Evolutionary conservation across 1,140 invertebrate genomes (phyloP), one percentile per base, ranked within the genome.

Genomic region (Harpegnathos saltator): DNA sequence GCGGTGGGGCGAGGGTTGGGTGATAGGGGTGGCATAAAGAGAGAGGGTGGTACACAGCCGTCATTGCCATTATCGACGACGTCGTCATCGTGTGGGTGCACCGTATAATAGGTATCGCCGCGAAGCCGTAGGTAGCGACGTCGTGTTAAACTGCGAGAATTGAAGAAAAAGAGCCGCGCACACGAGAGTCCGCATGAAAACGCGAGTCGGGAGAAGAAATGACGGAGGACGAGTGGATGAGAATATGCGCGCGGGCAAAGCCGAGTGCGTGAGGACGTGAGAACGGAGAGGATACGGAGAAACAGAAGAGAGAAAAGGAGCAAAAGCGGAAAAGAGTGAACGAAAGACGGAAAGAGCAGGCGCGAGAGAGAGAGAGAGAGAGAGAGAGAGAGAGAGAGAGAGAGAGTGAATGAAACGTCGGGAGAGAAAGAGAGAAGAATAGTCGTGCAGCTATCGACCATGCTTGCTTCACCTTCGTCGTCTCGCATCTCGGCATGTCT

Each of bases 61-160:
- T 80, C 82, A 84, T 85, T 80, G 87, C 84, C 82, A 77, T 44
- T 71, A 63, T 71, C 54, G 81, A 84, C 62, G 56, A 71, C 33
- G 75, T 88, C 29, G 85, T 82, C 29, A 82, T 82, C 44, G 66
- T 73, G 71, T 29, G 62, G 61, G 71, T 74, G 77, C 61, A 29
- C 22, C 38, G 56, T 63, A 66, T 80, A 56, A 85, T 77, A 81
- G 58, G 61, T 77, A 78, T 88, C 75, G 77, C 72, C 33, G 33
- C 50, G 73, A 88, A 85, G 48, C 82, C 52, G 83, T 88, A 78
- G 73, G 83, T 88, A 78, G 73, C 56, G 52, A 88, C 56, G 78
- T 81, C 72, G 68, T 63, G 77, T 88, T 88, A 88, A 89, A 89
- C 71, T 85, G 73, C 24, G 83, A 80, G 58, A 83, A 80, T 78